Evolutionary conservation across 2,797 vertebrate species (phyloP).

Genomic region (Tadarida brasiliensis): DNA sequence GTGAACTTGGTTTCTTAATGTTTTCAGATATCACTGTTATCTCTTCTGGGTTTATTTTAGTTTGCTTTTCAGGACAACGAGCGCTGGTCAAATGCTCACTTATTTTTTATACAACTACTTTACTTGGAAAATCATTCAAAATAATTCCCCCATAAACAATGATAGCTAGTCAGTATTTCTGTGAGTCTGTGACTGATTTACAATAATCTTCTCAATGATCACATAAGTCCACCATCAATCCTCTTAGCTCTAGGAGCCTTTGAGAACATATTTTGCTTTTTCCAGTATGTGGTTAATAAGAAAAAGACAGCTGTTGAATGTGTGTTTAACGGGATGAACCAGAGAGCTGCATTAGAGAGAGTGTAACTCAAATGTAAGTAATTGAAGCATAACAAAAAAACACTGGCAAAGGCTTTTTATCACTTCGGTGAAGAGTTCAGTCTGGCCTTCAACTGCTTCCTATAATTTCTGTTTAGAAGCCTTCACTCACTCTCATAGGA

Average conservation of each 20-base stretch:
- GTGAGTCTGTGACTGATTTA: not conserved
- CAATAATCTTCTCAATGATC: not conserved
- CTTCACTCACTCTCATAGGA: constrained; percentile 22
- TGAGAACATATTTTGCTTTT: constrained; percentile 58
- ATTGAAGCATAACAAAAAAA: constrained; percentile 71
- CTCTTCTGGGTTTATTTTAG: constrained; percentile 13
- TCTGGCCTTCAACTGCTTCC: not conserved
- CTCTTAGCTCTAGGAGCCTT: not conserved
- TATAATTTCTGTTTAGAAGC: constrained; percentile 49
- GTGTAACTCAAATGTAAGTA: constrained; percentile 66
- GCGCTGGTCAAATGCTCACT: not conserved
- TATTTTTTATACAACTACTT: not conserved
- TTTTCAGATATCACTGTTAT: not conserved
- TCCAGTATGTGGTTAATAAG: constrained; percentile 49
- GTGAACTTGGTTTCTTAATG: not conserved
- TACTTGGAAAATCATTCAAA: constrained; percentile 29
- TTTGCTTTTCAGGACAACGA: not conserved
- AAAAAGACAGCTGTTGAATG: constrained; percentile 49
- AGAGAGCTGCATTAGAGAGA: constrained; percentile 17
- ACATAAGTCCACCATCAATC: not conserved
- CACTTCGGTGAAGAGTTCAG: constrained; percentile 55
- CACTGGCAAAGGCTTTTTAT: constrained; percentile 51
- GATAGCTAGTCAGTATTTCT: not conserved
- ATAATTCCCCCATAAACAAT: not conserved
- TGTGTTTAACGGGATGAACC: constrained; percentile 47